phyloP scores from a whole-genome alignment of 2,888 invertebrate genomes.

The Odontocerum albicorne region DNA sequence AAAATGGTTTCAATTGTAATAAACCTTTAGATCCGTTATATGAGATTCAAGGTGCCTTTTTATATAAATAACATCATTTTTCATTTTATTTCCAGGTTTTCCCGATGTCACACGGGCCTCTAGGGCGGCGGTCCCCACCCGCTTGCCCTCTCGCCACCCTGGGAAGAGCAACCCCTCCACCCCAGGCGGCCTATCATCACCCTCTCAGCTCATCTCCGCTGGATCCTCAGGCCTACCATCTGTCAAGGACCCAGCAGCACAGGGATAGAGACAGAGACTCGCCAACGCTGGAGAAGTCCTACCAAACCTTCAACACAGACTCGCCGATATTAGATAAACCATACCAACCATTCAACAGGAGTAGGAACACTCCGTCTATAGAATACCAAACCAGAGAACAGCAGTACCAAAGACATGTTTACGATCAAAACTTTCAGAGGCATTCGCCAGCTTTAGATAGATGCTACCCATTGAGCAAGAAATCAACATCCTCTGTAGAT shows the following conservation, averaged over 20 bases:
- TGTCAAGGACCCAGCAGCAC: slow-evolving; percentile 47
- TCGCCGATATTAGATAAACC: slow-evolving; percentile 23
- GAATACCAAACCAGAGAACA: slow-evolving; percentile 32
- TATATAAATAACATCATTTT: background rate
- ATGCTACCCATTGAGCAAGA: slow-evolving; percentile 35
- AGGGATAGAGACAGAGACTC: slow-evolving; percentile 22
- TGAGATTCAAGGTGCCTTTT: too few relatives aligned
- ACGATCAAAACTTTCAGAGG: slow-evolving; percentile 25
- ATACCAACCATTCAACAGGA: slow-evolving; percentile 38
- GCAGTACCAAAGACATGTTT: slow-evolving; percentile 26
- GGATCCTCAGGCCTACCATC: slow-evolving; percentile 51
- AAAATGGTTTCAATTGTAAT: too few relatives aligned
- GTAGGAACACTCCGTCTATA: slow-evolving; percentile 30
- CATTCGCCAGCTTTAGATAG: slow-evolving; percentile 34
- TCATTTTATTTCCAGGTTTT: slow-evolving; percentile 17
- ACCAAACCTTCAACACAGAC: slow-evolving; percentile 37
- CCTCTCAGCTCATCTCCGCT: slow-evolving; percentile 48
- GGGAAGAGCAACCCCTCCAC: slow-evolving; percentile 53
- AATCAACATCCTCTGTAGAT: slow-evolving; percentile 42
- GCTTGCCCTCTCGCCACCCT: slow-evolving; percentile 63
- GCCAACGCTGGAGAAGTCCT: slow-evolving; percentile 32
- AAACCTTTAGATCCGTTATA: too few relatives aligned
- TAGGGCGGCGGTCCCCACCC: slow-evolving; percentile 46
- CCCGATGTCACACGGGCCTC: slow-evolving; percentile 26
- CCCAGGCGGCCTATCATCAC: slow-evolving; percentile 35